Evolutionary conservation across 2,888 invertebrate genomes (phyloP).

Genomic region (Epistrophe grossulariae): DNA sequence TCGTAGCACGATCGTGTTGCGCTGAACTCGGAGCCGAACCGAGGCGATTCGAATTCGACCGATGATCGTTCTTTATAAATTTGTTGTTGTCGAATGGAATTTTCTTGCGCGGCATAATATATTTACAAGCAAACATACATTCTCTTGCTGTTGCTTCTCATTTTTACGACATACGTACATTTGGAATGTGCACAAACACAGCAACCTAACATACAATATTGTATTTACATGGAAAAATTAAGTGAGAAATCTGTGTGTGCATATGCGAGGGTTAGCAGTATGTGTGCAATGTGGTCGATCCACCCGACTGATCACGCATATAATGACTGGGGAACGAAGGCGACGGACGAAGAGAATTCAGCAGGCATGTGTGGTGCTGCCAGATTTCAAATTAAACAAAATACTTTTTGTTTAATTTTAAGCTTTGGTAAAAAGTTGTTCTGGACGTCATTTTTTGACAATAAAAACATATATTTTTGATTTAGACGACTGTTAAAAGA

Average conservation of each 20-base stretch:
- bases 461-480: too few species aligned
- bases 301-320: constrained; percentile 59
- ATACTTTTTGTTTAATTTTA: background rate
- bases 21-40: constrained; percentile 44
- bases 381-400: constrained; percentile 44
- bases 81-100: constrained; percentile 79
- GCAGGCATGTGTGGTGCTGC: constrained; percentile 42
- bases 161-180: constrained; percentile 70
- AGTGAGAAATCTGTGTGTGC: constrained; percentile 61
- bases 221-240: background rate
- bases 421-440: too few species aligned
- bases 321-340: background rate
- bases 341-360: background rate
- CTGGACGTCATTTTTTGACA: too few species aligned
- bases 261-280: constrained; percentile 18
- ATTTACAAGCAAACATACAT: constrained; percentile 33
- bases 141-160: constrained; percentile 51
- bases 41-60: constrained; percentile 38
- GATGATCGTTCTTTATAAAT: constrained; percentile 64
- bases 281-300: constrained; percentile 74
- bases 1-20: constrained; percentile 61
- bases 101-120: constrained; percentile 71
- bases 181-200: constrained; percentile 68
- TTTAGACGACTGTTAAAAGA: too few species aligned
- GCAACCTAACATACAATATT: background rate